Percentiles rank a stretch among this genome's conserved stretches.
phyloP scores from a whole-genome alignment of 2,888 invertebrate genomes.

The Dione vanillae region DNA sequence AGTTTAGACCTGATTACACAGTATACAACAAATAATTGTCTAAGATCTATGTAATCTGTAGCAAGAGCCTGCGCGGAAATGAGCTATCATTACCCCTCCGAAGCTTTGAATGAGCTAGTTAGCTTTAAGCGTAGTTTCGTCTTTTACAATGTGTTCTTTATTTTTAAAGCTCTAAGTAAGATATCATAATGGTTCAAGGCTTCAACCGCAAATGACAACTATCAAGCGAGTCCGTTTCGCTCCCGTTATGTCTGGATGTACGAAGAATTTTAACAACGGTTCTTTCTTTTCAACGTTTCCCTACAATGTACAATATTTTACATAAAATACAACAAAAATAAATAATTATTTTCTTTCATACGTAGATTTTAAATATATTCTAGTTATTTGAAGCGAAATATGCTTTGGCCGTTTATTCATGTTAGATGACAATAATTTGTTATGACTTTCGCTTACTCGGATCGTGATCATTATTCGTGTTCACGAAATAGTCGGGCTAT shows the following conservation, averaged over 20 bases:
- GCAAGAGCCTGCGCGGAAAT: conserved; percentile 24
- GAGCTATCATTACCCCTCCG: conserved; percentile 32
- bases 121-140: conserved; percentile 12
- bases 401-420: conserved; percentile 6
- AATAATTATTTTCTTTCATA: too few species aligned
- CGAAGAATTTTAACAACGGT: conserved; percentile 16
- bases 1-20: background rate
- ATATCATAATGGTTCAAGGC: conserved; percentile 9
- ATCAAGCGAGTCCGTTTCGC: background rate
- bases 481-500: conserved; percentile 57
- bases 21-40: background rate
- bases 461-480: conserved; percentile 48
- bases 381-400: background rate
- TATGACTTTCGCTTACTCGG: conserved; percentile 54
- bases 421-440: conserved; percentile 36
- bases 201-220: conserved; percentile 25
- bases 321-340: background rate
- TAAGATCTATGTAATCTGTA: conserved; percentile 2
- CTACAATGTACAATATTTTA: background rate
- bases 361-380: background rate
- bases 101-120: conserved; percentile 33
- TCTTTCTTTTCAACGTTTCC: background rate
- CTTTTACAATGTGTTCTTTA: conserved; percentile 21
- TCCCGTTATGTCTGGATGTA: conserved; percentile 25
- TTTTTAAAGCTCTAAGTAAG: conserved; percentile 17